Evolutionary conservation across 2,888 invertebrate species (phyloP).

Genomic region (Machimus rusticus): DNA sequence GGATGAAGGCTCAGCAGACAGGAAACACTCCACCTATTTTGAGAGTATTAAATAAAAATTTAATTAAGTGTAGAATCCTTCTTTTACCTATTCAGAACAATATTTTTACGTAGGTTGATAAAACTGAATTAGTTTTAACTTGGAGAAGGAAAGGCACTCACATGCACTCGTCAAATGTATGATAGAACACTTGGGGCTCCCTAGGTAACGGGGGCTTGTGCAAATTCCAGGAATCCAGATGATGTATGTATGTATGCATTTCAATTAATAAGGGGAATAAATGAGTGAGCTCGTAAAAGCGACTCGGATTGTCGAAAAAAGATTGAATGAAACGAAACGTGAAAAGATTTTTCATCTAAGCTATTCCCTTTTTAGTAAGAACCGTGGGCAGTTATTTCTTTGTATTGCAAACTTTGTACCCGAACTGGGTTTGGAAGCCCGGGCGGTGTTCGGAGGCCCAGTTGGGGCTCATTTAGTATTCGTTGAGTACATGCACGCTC

Average conservation of each 20-base stretch:
- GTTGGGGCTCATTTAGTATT: background rate
- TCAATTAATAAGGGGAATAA: background rate
- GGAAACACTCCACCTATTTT: background rate
- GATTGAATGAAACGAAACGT: background rate
- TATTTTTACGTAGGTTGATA: background rate
- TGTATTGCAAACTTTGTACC: background rate
- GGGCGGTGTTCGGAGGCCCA: background rate
- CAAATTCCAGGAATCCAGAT: background rate
- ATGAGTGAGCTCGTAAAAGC: background rate
- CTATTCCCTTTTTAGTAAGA: background rate
- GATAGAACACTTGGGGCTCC: background rate
- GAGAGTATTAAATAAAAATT: background rate
- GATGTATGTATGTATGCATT: background rate
- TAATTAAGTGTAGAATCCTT: background rate
- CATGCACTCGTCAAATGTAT: background rate
- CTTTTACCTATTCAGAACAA: background rate
- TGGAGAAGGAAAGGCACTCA: background rate
- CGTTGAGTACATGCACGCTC: background rate
- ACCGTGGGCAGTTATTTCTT: background rate
- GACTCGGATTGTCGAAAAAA: background rate
- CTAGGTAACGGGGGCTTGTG: background rate
- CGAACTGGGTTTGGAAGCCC: background rate
- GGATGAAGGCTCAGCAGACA: background rate
- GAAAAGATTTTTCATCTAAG: background rate
- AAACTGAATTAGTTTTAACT: background rate